phyloP scores from a whole-genome alignment of 2,797 vertebrate species.

The Pipistrellus pipistrellus region DNA sequence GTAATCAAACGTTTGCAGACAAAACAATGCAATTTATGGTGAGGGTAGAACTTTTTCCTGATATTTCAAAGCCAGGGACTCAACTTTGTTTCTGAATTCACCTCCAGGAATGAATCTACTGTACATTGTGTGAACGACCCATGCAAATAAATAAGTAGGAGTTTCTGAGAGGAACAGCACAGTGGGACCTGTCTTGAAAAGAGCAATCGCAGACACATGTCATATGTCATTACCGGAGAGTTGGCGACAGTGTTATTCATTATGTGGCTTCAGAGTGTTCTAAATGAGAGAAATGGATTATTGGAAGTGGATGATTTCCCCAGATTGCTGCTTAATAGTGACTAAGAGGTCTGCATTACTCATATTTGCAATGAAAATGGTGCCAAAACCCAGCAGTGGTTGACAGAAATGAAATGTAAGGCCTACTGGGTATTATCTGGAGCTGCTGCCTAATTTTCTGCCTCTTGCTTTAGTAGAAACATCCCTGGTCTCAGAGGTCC shows the following conservation, averaged over 20 bases:
- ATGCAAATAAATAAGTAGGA: constrained; percentile 79
- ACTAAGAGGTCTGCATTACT: constrained; percentile 87
- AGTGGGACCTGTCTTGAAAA: constrained; percentile 85
- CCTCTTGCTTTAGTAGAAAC: constrained; percentile 84
- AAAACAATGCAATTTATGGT: constrained; percentile 73
- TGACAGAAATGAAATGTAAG: constrained; percentile 87
- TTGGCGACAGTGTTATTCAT: constrained; percentile 88
- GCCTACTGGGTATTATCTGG: constrained; percentile 85
- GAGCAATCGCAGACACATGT: constrained; percentile 87
- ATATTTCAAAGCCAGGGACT: constrained; percentile 61
- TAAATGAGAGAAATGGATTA: constrained; percentile 90
- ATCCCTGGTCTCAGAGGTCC: constrained; percentile 76
- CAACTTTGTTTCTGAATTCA: constrained; percentile 68
- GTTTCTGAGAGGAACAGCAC: constrained; percentile 71
- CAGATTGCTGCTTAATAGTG: constrained; percentile 89
- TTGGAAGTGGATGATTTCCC: constrained; percentile 90
- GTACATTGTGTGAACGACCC: constrained; percentile 56
- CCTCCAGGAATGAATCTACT: constrained; percentile 67
- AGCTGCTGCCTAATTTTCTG: constrained; percentile 86
- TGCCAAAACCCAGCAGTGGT: constrained; percentile 87
- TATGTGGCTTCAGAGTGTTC: constrained; percentile 87
- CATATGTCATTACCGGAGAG: constrained; percentile 87
- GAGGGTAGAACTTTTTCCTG: constrained; percentile 48
- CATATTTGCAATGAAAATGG: constrained; percentile 88
- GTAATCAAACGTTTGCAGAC: constrained; percentile 72